These are phyloP conservation scores for Pipra filicauda DNA, from an alignment of 2,113 vertebrate genomes.

Conservation along the genomic window DNA sequence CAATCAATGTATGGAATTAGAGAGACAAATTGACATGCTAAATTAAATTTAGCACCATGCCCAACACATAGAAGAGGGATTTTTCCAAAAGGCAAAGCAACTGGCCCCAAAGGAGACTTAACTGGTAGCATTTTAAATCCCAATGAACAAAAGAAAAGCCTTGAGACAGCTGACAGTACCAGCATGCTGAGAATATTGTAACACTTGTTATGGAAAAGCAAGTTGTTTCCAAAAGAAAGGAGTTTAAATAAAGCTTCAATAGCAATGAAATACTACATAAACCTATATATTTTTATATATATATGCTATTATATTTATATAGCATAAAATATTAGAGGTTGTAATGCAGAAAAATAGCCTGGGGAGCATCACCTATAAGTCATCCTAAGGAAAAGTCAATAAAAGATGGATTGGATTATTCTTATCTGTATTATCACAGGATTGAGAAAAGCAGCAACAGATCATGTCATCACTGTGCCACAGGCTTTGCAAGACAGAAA, in stretches of 20 bases:
- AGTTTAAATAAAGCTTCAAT: neutral
- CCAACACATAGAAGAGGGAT: neutral
- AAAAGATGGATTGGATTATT: neutral
- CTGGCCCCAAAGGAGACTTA: neutral
- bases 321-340: neutral
- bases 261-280: neutral
- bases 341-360: neutral
- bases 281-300: no score
- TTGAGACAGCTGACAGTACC: neutral
- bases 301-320: neutral
- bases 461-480: accelerated
- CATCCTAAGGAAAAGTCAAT: neutral
- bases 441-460: neutral
- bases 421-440: neutral
- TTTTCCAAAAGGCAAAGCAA: neutral
- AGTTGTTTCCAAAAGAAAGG: neutral
- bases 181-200: neutral
- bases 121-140: neutral
- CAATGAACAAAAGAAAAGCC: neutral
- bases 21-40: neutral
- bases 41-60: neutral
- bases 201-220: neutral
- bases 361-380: neutral
- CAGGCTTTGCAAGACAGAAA: accelerated
- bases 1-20: neutral